Percentiles rank a stretch among this genome's conserved stretches.
phyloP scores from a whole-genome alignment of 2,888 invertebrate species.

The Dinocampus coccinellae region DNA sequence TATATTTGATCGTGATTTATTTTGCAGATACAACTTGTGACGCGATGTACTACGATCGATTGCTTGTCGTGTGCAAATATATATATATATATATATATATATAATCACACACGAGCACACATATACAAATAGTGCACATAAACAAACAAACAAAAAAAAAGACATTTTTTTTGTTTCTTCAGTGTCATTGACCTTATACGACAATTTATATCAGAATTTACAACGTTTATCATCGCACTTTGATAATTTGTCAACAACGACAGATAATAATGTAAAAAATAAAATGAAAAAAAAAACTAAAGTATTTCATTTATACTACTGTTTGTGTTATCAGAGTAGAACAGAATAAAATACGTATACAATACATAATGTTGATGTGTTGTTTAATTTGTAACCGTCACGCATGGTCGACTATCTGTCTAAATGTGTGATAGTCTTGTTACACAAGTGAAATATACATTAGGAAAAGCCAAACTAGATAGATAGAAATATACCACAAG shows the following conservation, averaged over 20 bases:
- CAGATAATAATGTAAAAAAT: too few species aligned
- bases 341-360: neutral
- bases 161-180: neutral
- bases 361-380: constrained; percentile 6
- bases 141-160: too few species aligned
- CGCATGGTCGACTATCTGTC: constrained; percentile 29
- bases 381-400: constrained; percentile 27
- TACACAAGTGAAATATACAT: constrained; percentile 22
- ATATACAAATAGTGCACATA: neutral
- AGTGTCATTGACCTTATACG: neutral
- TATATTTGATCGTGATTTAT: constrained; percentile 20
- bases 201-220: neutral
- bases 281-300: constrained; percentile 13
- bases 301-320: constrained; percentile 8
- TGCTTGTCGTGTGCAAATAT: neutral
- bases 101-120: neutral
- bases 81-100: neutral
- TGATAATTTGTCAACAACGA: constrained; percentile 9
- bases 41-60: constrained; percentile 19
- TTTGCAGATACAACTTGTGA: constrained; percentile 9
- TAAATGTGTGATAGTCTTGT: constrained; percentile 43
- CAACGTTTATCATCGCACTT: neutral
- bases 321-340: neutral
- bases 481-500: neutral
- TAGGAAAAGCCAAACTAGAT: constrained; percentile 11